Evolutionary conservation across 2,888 invertebrate species (phyloP), one percentile per base, ranked within the genome.

Genomic region (Enchytraeus crypticus): DNA sequence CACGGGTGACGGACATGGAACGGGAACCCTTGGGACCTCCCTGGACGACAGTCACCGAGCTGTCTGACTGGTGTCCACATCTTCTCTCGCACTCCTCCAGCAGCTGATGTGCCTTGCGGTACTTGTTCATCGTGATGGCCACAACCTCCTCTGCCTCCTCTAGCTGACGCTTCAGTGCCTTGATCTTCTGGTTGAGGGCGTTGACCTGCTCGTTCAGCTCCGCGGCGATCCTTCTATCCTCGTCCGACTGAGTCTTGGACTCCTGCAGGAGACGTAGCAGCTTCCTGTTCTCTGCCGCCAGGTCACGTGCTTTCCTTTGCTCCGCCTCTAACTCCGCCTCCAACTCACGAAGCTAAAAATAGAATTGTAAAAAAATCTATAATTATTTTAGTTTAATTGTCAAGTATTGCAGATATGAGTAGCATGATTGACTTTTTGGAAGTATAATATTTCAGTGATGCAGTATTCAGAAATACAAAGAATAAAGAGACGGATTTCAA

Each of bases 131-230:
- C 38, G 79, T 77, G 65, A 79, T 75, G 59, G 71, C 75, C 62
- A 76, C 73, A 32, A 78, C 77, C 59, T 79, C 79, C 69, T 79
- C 79, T 38, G 77, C 76, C 68, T 79, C 79, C 59, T 78, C 78
- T 58, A 78, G 71, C 71, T 78, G 78, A 64, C 78, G 69, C 67
- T 74, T 77, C 71, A 76, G 76, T 51, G 74, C 70, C 69, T 76
- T 78, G 69, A 75, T 64, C 66, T 74, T 74, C 59, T 74, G 67
- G 66, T 62, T 69, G 60, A 77, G 70, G 56, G 73, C 74, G 63
- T 76, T 77, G 66, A 71, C 71, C 53, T 74, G 66, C 56, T 77
- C 74, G 34, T 64, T 63, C 51, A 77, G 68, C 63, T 79, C 79
- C 32, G 71, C 70, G 47, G 73, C 66, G 62, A 71, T 66, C 54